A percentile compares a stretch with the other conserved stretches of the same genome.
phyloP scores from a whole-genome alignment of 2,797 vertebrate genomes.

The Eulemur coronatus region DNA sequence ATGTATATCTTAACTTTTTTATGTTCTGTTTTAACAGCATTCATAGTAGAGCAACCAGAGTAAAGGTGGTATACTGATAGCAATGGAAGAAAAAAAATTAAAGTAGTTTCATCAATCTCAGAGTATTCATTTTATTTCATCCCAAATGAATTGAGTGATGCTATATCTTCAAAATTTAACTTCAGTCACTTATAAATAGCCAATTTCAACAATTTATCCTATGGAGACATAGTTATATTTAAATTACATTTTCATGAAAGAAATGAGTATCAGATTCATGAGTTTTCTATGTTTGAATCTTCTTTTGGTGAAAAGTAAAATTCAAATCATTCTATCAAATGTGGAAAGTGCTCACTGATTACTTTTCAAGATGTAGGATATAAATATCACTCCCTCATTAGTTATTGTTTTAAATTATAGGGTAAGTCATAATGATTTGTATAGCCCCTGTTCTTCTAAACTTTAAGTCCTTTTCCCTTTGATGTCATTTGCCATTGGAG shows the following conservation, averaged over 20 bases:
- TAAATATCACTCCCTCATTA: neutral
- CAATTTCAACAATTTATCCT: neutral
- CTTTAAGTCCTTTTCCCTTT: neutral
- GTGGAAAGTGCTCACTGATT: neutral
- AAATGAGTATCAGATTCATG: neutral
- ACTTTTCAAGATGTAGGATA: neutral
- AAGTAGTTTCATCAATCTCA: neutral
- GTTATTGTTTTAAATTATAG: neutral
- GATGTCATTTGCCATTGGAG: neutral
- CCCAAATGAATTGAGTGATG: neutral
- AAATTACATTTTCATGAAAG: neutral
- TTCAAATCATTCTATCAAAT: neutral
- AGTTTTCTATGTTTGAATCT: neutral
- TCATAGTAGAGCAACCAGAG: neutral
- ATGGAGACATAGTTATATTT: neutral
- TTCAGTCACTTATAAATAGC: neutral
- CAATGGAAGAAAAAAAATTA: neutral
- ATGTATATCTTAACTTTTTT: neutral
- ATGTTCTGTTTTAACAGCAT: neutral
- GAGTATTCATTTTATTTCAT: neutral
- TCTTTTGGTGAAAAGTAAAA: constrained; percentile 6
- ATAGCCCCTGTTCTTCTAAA: neutral
- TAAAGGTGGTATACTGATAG: neutral
- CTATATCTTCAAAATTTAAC: neutral
- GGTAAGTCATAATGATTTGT: neutral